A percentile compares a stretch with the other conserved stretches of the same genome.
phyloP scores from a whole-genome alignment of 1,140 invertebrate genomes.

The Diploscapter pachys region DNA sequence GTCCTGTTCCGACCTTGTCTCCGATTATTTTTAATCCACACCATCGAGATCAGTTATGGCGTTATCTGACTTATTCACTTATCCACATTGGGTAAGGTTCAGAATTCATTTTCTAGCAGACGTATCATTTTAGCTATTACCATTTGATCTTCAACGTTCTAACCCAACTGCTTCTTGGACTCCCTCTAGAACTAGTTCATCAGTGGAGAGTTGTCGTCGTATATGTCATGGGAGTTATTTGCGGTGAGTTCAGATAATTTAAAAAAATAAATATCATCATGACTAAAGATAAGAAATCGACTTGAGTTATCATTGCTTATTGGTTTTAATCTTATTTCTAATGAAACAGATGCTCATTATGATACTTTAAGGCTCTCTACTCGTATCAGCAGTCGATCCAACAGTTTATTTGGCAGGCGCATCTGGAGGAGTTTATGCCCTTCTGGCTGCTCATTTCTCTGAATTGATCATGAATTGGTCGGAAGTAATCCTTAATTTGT shows the following conservation, averaged over 20 bases:
- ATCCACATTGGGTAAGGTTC: slow-evolving; percentile 78
- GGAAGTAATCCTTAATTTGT: slow-evolving; percentile 62
- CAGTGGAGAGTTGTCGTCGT: slow-evolving; percentile 60
- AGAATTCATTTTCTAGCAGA: too few relatives aligned
- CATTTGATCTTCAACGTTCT: slow-evolving; percentile 86
- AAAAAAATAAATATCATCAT: background rate
- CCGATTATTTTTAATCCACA: slow-evolving; percentile 84
- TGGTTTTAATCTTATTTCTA: too few relatives aligned
- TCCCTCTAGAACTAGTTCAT: slow-evolving; percentile 90
- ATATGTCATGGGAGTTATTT: slow-evolving; percentile 38
- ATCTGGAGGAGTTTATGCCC: slow-evolving; percentile 88
- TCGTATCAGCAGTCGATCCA: slow-evolving; percentile 82
- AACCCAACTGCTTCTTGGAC: slow-evolving; percentile 83
- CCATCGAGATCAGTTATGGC: slow-evolving; percentile 80
- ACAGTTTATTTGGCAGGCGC: slow-evolving; percentile 82
- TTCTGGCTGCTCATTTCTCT: slow-evolving; percentile 90
- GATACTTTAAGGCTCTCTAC: slow-evolving; percentile 62
- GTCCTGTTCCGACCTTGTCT: slow-evolving; percentile 41
- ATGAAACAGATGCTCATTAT: too few relatives aligned
- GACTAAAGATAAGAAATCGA: too few relatives aligned
- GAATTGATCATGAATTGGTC: slow-evolving; percentile 87
- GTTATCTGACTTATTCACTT: slow-evolving; percentile 90
- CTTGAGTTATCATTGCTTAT: too few relatives aligned
- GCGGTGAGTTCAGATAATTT: slow-evolving; percentile 15
- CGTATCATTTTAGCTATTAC: slow-evolving; percentile 8